These are phyloP conservation scores for Cephus runcator DNA, from an alignment of 2,888 invertebrate genomes.

Conservation along the genomic window DNA sequence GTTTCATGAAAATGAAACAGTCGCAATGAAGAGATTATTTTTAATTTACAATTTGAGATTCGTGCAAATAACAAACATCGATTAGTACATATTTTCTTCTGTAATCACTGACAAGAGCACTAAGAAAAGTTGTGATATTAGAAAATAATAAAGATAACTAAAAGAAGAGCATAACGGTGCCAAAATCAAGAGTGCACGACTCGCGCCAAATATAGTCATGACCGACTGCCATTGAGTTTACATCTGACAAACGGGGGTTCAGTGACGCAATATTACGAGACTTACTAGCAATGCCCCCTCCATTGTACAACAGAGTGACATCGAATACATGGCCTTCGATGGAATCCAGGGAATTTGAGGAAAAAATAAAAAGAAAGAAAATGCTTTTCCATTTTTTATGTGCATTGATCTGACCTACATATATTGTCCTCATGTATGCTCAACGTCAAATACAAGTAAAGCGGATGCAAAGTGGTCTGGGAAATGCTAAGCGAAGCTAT, in stretches of 20 bases:
- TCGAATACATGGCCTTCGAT: not conserved
- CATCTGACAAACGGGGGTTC: constrained; percentile 8
- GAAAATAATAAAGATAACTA: not conserved
- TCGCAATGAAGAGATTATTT: not conserved
- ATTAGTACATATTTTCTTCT: not conserved
- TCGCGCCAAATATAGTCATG: constrained; percentile 58
- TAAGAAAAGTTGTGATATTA: not conserved
- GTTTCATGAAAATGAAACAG: not conserved
- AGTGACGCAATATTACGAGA: constrained; percentile 34
- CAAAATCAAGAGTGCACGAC: constrained; percentile 27
- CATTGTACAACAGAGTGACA: not conserved
- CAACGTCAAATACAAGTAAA: not conserved
- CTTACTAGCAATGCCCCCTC: constrained; percentile 39
- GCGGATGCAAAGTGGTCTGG: not conserved
- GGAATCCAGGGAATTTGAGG: constrained; percentile 31
- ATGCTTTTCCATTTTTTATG: constrained; percentile 7
- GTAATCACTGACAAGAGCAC: not conserved
- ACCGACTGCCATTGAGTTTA: constrained; percentile 38
- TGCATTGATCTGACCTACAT: constrained; percentile 31
- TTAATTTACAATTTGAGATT: not conserved
- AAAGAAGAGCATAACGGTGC: not conserved
- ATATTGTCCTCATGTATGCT: constrained; percentile 5
- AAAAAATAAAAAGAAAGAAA: constrained; percentile 6
- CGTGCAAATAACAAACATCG: not conserved
- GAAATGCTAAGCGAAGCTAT: constrained; percentile 21